phyloP scores from a whole-genome alignment of 2,113 vertebrate genomes.

The Salvelinus sp. region DNA sequence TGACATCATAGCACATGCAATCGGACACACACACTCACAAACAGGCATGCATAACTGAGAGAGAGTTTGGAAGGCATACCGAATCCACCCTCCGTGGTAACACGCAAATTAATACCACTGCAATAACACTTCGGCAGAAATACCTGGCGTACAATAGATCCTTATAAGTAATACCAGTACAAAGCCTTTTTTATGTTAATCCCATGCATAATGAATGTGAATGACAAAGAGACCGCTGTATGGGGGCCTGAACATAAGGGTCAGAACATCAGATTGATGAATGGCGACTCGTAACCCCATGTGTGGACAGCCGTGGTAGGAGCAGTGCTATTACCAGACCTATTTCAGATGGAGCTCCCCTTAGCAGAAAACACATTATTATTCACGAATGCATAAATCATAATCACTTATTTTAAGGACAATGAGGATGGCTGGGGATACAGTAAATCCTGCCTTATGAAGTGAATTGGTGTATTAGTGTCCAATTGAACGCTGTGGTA shows the following conservation, averaged over 20 bases:
- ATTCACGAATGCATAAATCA: background rate
- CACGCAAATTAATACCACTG: conserved; percentile 22
- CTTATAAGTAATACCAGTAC: conserved; percentile 30
- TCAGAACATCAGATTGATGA: conserved; percentile 23
- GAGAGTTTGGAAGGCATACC: conserved; percentile 17
- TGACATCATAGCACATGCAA: no score
- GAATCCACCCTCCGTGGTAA: conserved; percentile 14
- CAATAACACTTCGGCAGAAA: conserved; percentile 23
- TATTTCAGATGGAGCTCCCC: background rate
- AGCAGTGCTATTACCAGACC: background rate
- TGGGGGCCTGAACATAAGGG: conserved; percentile 20
- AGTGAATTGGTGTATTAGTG: no score
- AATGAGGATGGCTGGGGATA: no score
- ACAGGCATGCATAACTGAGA: background rate
- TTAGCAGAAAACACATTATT: background rate
- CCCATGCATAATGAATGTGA: conserved; percentile 30
- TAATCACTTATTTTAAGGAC: background rate
- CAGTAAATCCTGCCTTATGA: no score
- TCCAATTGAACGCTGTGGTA: no score
- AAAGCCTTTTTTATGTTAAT: conserved; percentile 41
- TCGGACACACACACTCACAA: background rate
- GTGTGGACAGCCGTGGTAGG: background rate
- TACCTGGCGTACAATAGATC: conserved; percentile 14
- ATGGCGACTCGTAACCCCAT: conserved; percentile 13
- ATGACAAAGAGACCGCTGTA: conserved; percentile 3